Conservation (phyloP, 2,113 vertebrate genomes). For the Ginglymostoma cirratum region DNA sequence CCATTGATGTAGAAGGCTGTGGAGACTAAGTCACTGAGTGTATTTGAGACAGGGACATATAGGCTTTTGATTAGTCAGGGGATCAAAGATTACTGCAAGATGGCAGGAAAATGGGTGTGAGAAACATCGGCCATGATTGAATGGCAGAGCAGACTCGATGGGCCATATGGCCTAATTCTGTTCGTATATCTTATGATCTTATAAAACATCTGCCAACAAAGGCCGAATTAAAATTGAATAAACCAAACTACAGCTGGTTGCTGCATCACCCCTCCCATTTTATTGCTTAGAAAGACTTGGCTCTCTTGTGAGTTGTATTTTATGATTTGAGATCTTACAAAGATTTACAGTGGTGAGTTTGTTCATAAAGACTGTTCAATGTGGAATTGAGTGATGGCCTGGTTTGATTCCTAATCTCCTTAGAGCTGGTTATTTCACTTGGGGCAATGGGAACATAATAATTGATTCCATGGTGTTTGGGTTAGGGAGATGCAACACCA, state of each 20-base stretch:
- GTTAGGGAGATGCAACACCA: background rate
- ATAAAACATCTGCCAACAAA: background rate
- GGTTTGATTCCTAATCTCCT: background rate
- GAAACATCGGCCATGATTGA: too few relatives aligned
- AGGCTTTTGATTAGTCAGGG: too few relatives aligned
- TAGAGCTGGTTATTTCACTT: background rate
- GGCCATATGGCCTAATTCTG: too few relatives aligned
- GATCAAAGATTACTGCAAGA: too few relatives aligned
- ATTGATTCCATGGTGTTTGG: background rate
- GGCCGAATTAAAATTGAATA: background rate
- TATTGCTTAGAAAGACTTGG: background rate
- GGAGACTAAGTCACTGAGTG: too few relatives aligned
- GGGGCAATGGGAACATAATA: background rate
- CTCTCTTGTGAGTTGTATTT: too few relatives aligned
- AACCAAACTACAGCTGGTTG: background rate
- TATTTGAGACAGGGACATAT: too few relatives aligned
- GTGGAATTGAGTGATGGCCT: background rate
- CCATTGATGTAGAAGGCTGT: too few relatives aligned
- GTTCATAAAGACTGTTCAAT: background rate
- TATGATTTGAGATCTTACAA: background rate
- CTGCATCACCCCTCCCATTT: background rate
- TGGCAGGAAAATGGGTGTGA: too few relatives aligned
- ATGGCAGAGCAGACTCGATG: too few relatives aligned
- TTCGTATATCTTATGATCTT: too few relatives aligned
- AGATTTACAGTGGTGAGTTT: background rate